Base-by-base conservation (phyloP, 30 jellyfish, hydroid and myxozoan species). In the Aurelia coerulea region DNA sequence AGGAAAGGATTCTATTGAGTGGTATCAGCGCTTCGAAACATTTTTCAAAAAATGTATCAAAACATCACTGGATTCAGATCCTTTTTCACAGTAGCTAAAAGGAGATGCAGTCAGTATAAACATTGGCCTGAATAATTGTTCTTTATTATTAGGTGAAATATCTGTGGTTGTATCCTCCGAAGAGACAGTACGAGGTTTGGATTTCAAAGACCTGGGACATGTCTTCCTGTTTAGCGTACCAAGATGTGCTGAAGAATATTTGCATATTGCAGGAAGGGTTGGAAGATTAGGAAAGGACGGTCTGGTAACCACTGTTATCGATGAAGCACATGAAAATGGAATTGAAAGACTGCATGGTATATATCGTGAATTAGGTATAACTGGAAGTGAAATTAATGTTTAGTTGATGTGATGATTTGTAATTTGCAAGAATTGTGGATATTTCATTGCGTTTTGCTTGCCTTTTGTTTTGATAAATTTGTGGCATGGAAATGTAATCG, bases 161-260 rank as follows among this genome's bases (percentile, higher is more conserved):
- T 88, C 95, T 8, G 78, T 95, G 52, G 97, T 86, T 2, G 99
- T 95, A 54, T 92, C 96, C 17, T 84, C 94, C 3, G 97, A 95
- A 86, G 99, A 95, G 50, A 91, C 90, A 58, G 99, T 95, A 32
- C 97, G 99, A 2, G 99, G 99, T 12, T 32, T 95, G 88, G 99
- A 95, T 73, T 89, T 95, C 83, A 96, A 96, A 33, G 90, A 65
- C 60, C 67, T 95, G n/a, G 84, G 84, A 0, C 91, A 63, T 41
- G 97, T 90, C 16, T 89, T 69, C 62, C 58, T 95, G 69, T 69
- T 93, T 19, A 70, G 86, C 39, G 95, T 95, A 68, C 99, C 99
- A 3, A 74, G 89, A 41, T 8, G 83, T 17, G 73, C 95, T 14
- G 97, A 89, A 68, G 97, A 81, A 17, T 95, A 95, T 80, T 64